These are phyloP conservation scores for Zaprionus gabonicus DNA, from an alignment of 1,140 invertebrate species.

Conservation along the genomic window DNA sequence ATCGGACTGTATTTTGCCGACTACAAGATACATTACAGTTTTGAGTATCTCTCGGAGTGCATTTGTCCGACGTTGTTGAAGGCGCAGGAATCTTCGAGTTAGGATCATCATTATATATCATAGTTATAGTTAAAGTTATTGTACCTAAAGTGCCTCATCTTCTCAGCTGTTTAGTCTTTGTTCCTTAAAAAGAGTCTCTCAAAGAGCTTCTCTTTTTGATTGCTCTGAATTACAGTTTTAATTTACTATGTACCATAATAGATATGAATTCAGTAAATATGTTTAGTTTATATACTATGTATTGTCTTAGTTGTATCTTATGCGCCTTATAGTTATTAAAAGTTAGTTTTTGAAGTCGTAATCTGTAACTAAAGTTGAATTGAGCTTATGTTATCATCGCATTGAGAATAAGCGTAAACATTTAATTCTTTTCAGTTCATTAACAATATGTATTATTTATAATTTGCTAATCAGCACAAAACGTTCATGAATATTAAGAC, in stretches of 20 bases:
- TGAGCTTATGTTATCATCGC: background rate
- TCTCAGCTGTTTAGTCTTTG: background rate
- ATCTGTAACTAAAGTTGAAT: background rate
- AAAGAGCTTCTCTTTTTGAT: conserved; percentile 6
- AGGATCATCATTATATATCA: background rate
- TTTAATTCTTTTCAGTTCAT: background rate
- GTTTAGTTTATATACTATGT: too few species aligned
- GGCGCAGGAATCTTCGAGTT: conserved; percentile 14
- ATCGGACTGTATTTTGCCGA: conserved; percentile 58
- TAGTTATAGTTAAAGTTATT: background rate
- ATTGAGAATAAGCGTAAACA: background rate
- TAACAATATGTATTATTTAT: conserved; percentile 29
- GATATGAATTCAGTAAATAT: too few species aligned
- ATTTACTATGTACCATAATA: too few species aligned
- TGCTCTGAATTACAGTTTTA: background rate
- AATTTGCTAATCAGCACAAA: conserved; percentile 24
- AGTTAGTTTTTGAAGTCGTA: background rate
- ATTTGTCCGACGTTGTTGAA: background rate
- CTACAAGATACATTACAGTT: conserved; percentile 40
- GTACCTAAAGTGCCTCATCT: conserved; percentile 6
- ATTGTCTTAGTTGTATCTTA: too few species aligned
- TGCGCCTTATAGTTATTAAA: background rate
- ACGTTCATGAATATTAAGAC: conserved; percentile 44
- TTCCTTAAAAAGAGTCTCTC: background rate
- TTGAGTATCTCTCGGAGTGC: conserved; percentile 32